phyloP scores from a whole-genome alignment of 2,888 invertebrate genomes.

The Dexiosoma caninum region DNA sequence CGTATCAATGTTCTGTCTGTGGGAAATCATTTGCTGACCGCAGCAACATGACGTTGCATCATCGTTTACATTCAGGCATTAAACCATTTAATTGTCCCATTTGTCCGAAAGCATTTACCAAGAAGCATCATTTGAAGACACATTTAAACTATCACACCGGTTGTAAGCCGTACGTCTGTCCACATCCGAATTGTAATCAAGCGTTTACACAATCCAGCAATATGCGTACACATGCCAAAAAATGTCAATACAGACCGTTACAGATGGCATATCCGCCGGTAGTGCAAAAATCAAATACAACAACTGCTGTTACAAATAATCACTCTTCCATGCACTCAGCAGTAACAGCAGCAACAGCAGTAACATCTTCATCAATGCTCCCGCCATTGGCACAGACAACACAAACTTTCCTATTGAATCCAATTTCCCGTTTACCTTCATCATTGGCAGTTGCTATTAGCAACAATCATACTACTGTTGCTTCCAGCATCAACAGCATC shows the following conservation, averaged over 20 bases:
- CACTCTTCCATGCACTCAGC: constrained; percentile 11
- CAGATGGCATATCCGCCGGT: constrained; percentile 67
- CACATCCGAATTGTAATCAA: constrained; percentile 83
- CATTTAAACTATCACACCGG: constrained; percentile 92
- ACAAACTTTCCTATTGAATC: constrained; percentile 42
- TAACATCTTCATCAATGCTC: constrained; percentile 28
- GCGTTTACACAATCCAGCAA: constrained; percentile 91
- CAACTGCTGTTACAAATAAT: constrained; percentile 56
- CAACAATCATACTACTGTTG: constrained; percentile 17
- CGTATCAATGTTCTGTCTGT: constrained; percentile 88
- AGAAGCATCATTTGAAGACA: constrained; percentile 90
- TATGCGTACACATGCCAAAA: constrained; percentile 91
- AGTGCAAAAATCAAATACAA: constrained; percentile 30
- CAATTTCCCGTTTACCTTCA: constrained; percentile 54
- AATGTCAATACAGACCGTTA: constrained; percentile 80
- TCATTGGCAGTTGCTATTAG: constrained; percentile 3
- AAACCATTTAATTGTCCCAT: constrained; percentile 84
- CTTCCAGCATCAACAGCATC: constrained; percentile 22
- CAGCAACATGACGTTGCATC: constrained; percentile 90
- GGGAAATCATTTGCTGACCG: constrained; percentile 90
- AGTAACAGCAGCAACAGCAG: constrained; percentile 19
- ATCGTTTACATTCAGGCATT: constrained; percentile 87
- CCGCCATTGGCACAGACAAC: constrained; percentile 9
- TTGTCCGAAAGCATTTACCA: constrained; percentile 86
- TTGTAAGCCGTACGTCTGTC: constrained; percentile 87